Evolutionary conservation across 2,113 vertebrate genomes (phyloP).

Genomic region (Lynx canadensis): DNA sequence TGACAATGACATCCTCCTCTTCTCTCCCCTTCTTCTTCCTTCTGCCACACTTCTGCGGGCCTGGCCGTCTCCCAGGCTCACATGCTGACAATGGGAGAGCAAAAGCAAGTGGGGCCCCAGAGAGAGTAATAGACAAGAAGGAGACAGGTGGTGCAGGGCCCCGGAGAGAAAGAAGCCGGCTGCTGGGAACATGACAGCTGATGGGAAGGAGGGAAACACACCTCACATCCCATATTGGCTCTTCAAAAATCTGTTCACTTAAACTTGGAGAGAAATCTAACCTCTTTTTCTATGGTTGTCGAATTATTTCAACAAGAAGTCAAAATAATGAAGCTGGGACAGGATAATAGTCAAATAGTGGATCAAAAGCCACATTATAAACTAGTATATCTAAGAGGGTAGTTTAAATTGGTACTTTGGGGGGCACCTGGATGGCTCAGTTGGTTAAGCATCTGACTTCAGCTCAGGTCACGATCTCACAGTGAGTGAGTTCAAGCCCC

Average conservation of each 20-base stretch:
- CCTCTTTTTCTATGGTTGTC: not conserved
- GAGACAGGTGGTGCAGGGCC: rapidly evolving
- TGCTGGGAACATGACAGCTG: not conserved
- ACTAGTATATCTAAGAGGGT: not conserved
- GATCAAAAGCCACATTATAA: not conserved
- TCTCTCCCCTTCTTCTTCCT: not conserved
- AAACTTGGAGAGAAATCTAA: not conserved
- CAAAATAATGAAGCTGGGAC: conserved; percentile 23
- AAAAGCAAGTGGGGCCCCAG: not conserved
- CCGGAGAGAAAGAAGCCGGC: not conserved
- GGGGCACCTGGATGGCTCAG: no score
- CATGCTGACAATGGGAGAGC: not conserved
- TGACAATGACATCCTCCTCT: not conserved
- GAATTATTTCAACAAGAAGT: not conserved
- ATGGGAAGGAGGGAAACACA: not conserved
- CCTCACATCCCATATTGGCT: not conserved
- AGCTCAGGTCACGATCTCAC: no score
- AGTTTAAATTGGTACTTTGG: not conserved
- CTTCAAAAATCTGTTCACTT: not conserved
- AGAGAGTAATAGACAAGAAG: not conserved
- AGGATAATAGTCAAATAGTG: not conserved
- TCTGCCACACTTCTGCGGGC: not conserved
- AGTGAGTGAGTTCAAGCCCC: no score
- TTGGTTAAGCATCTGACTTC: no score
- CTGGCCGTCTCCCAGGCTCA: not conserved